Conservation (phyloP, 2,797 vertebrate species). For the Aphelocoma californica region DNA sequence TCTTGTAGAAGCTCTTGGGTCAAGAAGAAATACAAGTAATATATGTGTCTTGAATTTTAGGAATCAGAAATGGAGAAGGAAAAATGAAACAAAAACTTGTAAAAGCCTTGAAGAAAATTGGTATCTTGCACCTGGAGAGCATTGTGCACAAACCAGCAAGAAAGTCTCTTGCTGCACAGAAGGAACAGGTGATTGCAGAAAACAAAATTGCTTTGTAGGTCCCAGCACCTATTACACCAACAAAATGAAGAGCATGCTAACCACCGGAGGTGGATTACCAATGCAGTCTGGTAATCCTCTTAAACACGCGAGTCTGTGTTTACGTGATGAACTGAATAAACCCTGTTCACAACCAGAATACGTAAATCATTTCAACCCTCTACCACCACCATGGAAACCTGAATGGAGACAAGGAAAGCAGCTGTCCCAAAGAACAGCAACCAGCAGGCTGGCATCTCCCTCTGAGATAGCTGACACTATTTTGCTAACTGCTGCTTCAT, state of each 20-base stretch:
- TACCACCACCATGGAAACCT: not conserved
- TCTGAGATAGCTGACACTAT: not conserved
- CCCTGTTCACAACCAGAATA: not conserved
- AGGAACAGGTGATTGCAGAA: not conserved
- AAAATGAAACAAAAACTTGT: not conserved
- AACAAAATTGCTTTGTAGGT: not conserved
- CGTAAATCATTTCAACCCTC: not conserved
- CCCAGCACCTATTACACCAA: not conserved
- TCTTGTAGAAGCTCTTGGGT: not conserved
- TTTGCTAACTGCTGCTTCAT: not conserved
- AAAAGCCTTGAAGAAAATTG: not conserved
- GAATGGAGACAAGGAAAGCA: not conserved
- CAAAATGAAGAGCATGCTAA: not conserved
- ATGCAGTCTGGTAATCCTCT: conserved; percentile 20
- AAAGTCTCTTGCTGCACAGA: not conserved
- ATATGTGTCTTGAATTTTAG: not conserved
- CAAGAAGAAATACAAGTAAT: not conserved
- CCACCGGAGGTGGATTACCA: not conserved
- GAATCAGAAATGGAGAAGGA: not conserved
- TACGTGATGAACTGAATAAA: not conserved
- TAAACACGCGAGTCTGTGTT: not conserved
- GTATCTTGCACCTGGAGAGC: not conserved
- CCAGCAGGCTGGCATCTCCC: not conserved
- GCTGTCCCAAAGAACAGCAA: rapidly evolving
- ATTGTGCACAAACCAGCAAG: not conserved